These are phyloP conservation scores for Aphaenogaster rudis DNA, from an alignment of 1,140 invertebrate genomes.

Conservation along the genomic window DNA sequence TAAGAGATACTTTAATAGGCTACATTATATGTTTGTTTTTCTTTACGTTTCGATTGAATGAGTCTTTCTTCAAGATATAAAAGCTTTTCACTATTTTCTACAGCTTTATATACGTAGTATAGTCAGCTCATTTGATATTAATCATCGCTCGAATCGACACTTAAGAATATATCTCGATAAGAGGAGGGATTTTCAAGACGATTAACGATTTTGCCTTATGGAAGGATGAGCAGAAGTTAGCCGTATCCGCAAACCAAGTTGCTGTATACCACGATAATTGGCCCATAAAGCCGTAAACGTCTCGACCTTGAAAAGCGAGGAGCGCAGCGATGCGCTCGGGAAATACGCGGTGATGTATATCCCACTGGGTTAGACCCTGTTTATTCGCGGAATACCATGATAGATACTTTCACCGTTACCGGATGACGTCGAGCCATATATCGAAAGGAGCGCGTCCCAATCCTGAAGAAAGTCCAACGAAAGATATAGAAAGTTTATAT, in stretches of 20 bases:
- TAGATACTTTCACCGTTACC: constrained; percentile 78
- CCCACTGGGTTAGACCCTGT: constrained; percentile 57
- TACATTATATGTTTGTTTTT: no score
- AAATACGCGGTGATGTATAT: constrained; percentile 56
- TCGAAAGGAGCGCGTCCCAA: constrained; percentile 39
- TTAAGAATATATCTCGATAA: neutral
- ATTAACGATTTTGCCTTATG: constrained; percentile 23
- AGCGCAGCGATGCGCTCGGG: constrained; percentile 46
- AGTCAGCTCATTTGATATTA: neutral
- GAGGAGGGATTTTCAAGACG: neutral
- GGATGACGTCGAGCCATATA: constrained; percentile 53
- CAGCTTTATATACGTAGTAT: neutral
- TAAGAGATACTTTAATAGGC: neutral
- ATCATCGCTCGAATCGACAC: constrained; percentile 2
- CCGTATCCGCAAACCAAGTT: constrained; percentile 66
- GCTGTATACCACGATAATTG: constrained; percentile 73
- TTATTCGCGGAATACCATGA: constrained; percentile 70
- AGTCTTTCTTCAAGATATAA: neutral
- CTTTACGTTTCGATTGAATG: neutral
- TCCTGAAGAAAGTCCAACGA: constrained; percentile 6
- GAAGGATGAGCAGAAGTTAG: constrained; percentile 25
- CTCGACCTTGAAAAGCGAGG: constrained; percentile 76
- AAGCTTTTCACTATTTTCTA: neutral
- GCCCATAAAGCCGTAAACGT: constrained; percentile 75
- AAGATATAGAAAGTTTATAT: neutral